These are phyloP conservation scores for Phrynocephalus guinanensis DNA, from an alignment of 2,797 vertebrate genomes.

Conservation along the genomic window DNA sequence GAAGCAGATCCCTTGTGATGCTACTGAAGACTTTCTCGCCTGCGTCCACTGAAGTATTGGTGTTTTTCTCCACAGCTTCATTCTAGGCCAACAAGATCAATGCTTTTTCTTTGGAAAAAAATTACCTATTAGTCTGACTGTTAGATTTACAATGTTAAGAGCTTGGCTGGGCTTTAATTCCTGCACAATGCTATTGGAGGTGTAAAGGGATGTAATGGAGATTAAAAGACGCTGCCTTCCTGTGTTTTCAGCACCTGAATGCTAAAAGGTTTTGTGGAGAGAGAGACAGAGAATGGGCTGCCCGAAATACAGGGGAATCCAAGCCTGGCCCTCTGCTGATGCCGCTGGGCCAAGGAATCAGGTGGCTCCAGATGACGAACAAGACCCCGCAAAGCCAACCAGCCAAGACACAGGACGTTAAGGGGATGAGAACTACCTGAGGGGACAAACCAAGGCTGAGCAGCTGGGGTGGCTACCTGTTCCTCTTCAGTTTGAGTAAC, in stretches of 20 bases:
- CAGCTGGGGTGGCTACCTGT: constrained; percentile 46
- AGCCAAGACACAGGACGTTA: too few species aligned
- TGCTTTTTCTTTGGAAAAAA: background rate
- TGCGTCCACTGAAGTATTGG: accelerated
- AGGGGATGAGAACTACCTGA: too few species aligned
- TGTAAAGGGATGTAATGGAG: too few species aligned
- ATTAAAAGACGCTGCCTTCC: too few species aligned
- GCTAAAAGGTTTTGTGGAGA: too few species aligned
- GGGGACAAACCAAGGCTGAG: background rate
- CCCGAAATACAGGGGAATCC: too few species aligned
- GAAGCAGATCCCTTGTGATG: constrained; percentile 82
- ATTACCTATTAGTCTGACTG: too few species aligned
- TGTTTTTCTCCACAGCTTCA: background rate
- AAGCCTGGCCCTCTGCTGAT: background rate
- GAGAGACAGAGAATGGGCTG: too few species aligned
- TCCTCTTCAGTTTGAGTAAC: background rate
- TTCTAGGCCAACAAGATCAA: constrained; percentile 37
- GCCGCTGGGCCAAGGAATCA: background rate
- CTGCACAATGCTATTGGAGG: background rate
- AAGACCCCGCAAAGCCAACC: background rate
- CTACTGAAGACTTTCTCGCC: constrained; percentile 80
- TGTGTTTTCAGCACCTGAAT: too few species aligned
- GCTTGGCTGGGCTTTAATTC: background rate
- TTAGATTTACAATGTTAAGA: background rate
- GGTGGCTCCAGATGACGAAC: too few species aligned